Evolutionary conservation across 2,888 invertebrate species (phyloP), one percentile per base, ranked within the genome.

Genomic region (Penaeus monodon): DNA sequence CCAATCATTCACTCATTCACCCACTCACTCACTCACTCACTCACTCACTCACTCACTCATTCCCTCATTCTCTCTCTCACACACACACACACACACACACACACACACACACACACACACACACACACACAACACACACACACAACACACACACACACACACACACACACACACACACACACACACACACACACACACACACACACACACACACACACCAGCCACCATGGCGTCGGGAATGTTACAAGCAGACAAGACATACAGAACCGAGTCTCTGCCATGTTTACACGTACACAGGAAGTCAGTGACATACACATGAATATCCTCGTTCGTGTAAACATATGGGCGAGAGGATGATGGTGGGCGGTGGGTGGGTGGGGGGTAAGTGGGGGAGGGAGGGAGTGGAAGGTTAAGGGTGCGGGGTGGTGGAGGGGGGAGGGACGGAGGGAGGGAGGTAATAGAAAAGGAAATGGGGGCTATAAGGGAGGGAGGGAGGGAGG

Each of bases 41-140:
- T 49, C 49, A n/a, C n/a, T 49, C 49, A 12, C 49, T 49, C 49
- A 12, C 49, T 49, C 49, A 12, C 49, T 49, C 49, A 12, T 12
- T 49, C 49, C 12, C 49, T 49, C 68, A 20, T 24, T n/a, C 68
- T n/a, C 68, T 27, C 68, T n/a, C 68, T 27, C 33, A 38, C 33
- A 38, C 33, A 38, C 33, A 38, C 33, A 38, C 33, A 38, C 33
- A 38, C 33, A 38, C 33, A 38, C 33, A 38, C 33, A 38, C 33
- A 66, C 66, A 66, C 66, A 66, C 66, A 66, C 66, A 66, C 66
- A 66, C 66, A 66, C 66, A 66, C 66, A 66, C 66, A 66, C 66
- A 66, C 66, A 66, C 66, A 66, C 66, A 66, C 66, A 66, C 66
- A 66, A 38, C 33, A 38, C 33, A 38, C 33, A 38, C 33, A 38